Percentiles rank a stretch among this genome's conserved stretches.
Evolutionary conservation across 2,113 vertebrate species (phyloP).

Genomic region (Notiomystis cincta): DNA sequence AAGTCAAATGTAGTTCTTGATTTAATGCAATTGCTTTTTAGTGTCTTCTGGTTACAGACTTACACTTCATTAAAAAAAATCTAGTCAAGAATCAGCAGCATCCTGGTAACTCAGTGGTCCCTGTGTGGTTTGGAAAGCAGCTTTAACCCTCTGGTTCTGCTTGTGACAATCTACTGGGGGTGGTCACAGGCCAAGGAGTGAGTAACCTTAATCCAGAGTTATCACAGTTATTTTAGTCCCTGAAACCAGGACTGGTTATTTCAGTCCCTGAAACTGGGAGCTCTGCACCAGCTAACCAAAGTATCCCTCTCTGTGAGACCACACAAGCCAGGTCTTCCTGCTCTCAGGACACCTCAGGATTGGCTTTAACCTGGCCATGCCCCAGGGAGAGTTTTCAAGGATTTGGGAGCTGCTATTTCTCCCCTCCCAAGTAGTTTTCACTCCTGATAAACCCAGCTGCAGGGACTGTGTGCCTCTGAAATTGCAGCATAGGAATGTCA

Average conservation of each 20-base stretch:
- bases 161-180: not conserved
- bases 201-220: not conserved
- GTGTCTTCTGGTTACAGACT: not conserved
- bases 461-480: not conserved
- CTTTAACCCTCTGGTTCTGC: not conserved
- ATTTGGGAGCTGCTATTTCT: rapidly evolving
- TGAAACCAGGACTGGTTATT: not conserved
- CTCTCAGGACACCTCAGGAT: not conserved
- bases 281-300: not conserved
- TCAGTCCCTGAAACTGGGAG: not conserved
- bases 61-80: constrained; percentile 1
- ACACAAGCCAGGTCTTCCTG: rapidly evolving
- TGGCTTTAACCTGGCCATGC: not conserved
- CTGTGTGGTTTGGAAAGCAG: not conserved
- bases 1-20: constrained; percentile 22
- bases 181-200: not conserved
- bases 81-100: not conserved
- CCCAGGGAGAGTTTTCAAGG: not conserved
- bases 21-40: constrained; percentile 40
- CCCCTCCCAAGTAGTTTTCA: not conserved
- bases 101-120: not conserved
- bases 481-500: rapidly evolving
- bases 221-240: not conserved
- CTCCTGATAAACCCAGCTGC: not conserved
- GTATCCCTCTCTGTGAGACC: not conserved